These are phyloP conservation scores for Penaeus japonicus DNA, from an alignment of 1,140 invertebrate genomes.

Conservation along the genomic window DNA sequence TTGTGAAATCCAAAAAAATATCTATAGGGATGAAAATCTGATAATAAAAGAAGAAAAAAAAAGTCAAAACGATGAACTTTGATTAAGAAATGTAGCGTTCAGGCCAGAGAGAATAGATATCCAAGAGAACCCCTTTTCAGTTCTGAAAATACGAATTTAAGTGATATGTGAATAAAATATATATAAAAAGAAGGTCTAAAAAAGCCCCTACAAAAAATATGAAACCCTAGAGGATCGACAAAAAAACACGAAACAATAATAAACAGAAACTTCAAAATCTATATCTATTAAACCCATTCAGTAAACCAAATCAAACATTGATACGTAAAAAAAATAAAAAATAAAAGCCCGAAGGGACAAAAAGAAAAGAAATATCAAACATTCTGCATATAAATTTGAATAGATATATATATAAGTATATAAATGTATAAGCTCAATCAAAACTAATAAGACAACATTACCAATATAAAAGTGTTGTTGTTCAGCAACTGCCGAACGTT, in stretches of 20 bases:
- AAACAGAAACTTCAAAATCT: too few species aligned
- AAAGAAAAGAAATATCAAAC: not conserved
- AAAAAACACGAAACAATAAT: too few species aligned
- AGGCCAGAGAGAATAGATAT: too few species aligned
- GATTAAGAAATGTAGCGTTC: too few species aligned
- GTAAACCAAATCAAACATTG: not conserved
- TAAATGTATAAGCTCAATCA: not conserved
- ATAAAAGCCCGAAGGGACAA: not conserved
- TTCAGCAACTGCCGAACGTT: slow-evolving; percentile 13
- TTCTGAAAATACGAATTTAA: too few species aligned
- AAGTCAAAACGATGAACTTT: not conserved
- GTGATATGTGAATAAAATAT: too few species aligned
- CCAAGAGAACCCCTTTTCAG: too few species aligned
- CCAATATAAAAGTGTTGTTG: slow-evolving; percentile 8
- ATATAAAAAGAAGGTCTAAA: too few species aligned
- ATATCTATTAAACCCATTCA: too few species aligned
- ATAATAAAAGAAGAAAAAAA: too few species aligned
- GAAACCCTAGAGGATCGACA: too few species aligned
- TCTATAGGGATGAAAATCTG: not conserved
- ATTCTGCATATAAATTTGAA: not conserved
- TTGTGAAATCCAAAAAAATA: not conserved
- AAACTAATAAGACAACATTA: not conserved
- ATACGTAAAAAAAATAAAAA: not conserved
- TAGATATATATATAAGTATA: not conserved
- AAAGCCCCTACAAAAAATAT: too few species aligned